Evolutionary conservation across 2,888 invertebrate genomes (phyloP).

Genomic region (Graphium colonna): DNA sequence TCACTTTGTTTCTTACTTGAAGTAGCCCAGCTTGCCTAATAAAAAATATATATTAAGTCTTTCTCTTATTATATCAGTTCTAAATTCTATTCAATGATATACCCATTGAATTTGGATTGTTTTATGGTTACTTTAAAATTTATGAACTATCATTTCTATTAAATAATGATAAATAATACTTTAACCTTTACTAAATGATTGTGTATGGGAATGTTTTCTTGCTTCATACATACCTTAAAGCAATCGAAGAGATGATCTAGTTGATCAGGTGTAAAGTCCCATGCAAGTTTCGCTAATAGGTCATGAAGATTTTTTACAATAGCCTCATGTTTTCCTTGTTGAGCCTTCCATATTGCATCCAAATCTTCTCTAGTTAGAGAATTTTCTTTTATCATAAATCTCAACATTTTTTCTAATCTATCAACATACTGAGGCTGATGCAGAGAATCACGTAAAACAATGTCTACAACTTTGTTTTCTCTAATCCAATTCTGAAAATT

Average conservation of each 20-base stretch:
- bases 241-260: conserved; percentile 98
- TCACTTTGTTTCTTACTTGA: conserved; percentile 98
- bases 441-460: conserved; percentile 95
- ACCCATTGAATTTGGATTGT: no score
- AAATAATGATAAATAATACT: neutral
- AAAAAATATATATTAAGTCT: conserved; percentile 24
- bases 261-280: conserved; percentile 99
- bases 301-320: conserved; percentile 99
- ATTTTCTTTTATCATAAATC: conserved; percentile 97
- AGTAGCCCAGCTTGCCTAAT: conserved; percentile 93
- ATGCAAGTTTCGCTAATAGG: conserved; percentile 95
- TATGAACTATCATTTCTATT: no score
- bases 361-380: conserved; percentile 93
- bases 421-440: conserved; percentile 99
- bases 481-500: conserved; percentile 92
- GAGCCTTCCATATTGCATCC: conserved; percentile 98
- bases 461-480: conserved; percentile 96
- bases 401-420: conserved; percentile 96
- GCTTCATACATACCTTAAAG: conserved; percentile 86
- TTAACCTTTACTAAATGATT: no score
- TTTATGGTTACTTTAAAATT: no score
- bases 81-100: no score
- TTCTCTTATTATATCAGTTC: neutral
- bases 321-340: conserved; percentile 98
- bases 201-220: no score